Conservation (phyloP, 1,140 invertebrate species). For the Eumaeus atala region DNA sequence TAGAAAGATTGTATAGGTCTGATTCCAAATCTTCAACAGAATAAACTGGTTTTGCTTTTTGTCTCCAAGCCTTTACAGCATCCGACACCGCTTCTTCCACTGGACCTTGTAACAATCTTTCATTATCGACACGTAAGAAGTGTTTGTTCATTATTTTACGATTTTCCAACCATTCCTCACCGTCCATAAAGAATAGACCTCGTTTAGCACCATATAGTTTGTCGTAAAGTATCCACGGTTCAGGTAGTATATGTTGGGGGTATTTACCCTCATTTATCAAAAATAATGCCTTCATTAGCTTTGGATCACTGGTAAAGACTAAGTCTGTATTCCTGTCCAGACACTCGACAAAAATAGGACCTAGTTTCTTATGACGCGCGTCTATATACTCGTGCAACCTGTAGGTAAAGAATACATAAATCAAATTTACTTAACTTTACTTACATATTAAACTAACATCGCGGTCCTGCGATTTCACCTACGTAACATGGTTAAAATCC, state of each 20-base stretch:
- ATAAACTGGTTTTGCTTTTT: constrained; percentile 29
- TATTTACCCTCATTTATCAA: constrained; percentile 82
- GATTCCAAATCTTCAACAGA: constrained; percentile 75
- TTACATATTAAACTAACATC: no score
- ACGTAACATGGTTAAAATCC: no score
- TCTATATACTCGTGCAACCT: constrained; percentile 82
- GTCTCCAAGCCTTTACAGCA: constrained; percentile 67
- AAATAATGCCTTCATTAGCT: constrained; percentile 82
- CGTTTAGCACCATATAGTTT: constrained; percentile 79
- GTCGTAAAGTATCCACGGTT: constrained; percentile 88
- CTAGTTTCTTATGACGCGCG: constrained; percentile 80
- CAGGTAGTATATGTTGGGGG: constrained; percentile 86
- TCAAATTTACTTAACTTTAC: no score
- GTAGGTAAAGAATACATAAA: constrained; percentile 10
- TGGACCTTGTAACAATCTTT: constrained; percentile 61
- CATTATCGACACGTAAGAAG: constrained; percentile 76
- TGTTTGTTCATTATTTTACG: constrained; percentile 83
- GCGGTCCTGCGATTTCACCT: no score
- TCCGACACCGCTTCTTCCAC: constrained; percentile 71
- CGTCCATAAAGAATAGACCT: constrained; percentile 92
- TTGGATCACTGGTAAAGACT: constrained; percentile 82
- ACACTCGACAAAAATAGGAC: constrained; percentile 83
- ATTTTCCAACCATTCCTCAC: constrained; percentile 83
- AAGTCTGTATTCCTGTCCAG: constrained; percentile 78
- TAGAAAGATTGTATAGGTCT: constrained; percentile 84